A percentile compares a stretch with the other conserved stretches of the same genome.
These are phyloP conservation scores for Malacoctenus gilli DNA, from an alignment of 2,797 vertebrate species.

Conservation along the genomic window DNA sequence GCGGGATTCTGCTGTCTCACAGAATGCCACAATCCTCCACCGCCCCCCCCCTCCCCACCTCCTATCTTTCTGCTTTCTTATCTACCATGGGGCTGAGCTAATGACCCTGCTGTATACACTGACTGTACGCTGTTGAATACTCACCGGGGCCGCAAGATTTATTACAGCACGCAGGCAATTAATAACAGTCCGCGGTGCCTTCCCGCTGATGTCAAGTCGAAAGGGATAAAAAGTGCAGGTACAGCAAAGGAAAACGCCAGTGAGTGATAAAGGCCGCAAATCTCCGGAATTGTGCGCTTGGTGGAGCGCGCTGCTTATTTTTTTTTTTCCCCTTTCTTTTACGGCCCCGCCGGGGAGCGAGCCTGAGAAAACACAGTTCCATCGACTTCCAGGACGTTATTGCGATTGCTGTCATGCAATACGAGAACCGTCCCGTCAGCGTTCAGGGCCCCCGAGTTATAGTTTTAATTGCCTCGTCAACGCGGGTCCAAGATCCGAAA, in stretches of 20 bases:
- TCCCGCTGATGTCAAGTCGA: conserved; percentile 69
- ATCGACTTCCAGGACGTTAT: too few species aligned
- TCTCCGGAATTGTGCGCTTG: conserved; percentile 60
- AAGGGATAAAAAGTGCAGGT: conserved; percentile 78
- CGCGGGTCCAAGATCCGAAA: neutral
- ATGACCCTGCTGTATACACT: conserved; percentile 76
- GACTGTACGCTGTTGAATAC: conserved; percentile 73
- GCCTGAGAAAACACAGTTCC: conserved; percentile 41
- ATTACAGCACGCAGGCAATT: conserved; percentile 79
- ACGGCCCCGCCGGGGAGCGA: conserved; percentile 27
- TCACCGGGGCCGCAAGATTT: conserved; percentile 76
- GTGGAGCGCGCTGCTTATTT: conserved; percentile 21
- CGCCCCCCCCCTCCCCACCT: conserved; percentile 54
- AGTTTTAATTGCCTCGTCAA: conserved; percentile 35
- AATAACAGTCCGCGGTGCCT: conserved; percentile 75
- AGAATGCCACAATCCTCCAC: conserved; percentile 58
- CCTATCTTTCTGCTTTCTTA: conserved; percentile 67
- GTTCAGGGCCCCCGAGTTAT: conserved; percentile 34
- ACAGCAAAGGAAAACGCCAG: conserved; percentile 74
- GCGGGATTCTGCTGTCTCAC: conserved; percentile 50
- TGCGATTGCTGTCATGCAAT: conserved; percentile 40
- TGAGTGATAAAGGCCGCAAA: conserved; percentile 67
- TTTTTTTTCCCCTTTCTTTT: too few species aligned
- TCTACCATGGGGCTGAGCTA: conserved; percentile 70
- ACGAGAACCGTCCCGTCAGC: conserved; percentile 50